phyloP scores from a whole-genome alignment of 2,888 invertebrate genomes.

The Leuctra nigra region DNA sequence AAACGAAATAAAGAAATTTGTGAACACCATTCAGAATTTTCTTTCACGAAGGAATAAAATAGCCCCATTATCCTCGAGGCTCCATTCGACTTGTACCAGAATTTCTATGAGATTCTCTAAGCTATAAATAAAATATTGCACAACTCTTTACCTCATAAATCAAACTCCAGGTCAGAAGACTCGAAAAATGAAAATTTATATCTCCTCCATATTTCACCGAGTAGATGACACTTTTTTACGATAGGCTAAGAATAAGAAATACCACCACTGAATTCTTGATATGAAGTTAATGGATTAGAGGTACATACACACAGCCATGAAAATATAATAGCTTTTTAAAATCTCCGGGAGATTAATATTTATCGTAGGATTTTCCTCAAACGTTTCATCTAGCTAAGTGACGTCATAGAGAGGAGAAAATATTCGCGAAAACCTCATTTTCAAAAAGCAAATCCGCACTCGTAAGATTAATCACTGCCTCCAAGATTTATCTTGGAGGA shows the following conservation, averaged over 20 bases:
- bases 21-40: too few species aligned
- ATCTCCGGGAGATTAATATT: not conserved
- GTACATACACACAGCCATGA: not conserved
- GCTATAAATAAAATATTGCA: slow-evolving; percentile 15
- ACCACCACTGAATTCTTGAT: not conserved
- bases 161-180: not conserved
- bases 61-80: too few species aligned
- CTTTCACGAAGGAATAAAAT: too few species aligned
- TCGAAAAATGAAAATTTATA: slow-evolving; percentile 1
- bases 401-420: too few species aligned
- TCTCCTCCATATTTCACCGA: slow-evolving; percentile 6
- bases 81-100: too few species aligned
- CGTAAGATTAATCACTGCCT: too few species aligned
- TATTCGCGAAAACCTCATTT: too few species aligned
- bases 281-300: not conserved
- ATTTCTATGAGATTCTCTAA: not conserved
- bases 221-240: not conserved
- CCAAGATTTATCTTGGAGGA: too few species aligned
- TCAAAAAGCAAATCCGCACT: too few species aligned
- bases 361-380: not conserved
- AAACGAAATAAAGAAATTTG: too few species aligned
- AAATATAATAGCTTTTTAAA: not conserved
- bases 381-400: not conserved
- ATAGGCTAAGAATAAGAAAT: not conserved
- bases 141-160: slow-evolving; percentile 1